phyloP scores from a whole-genome alignment of 2,888 invertebrate genomes.

The Agonopterix subpropinquella region DNA sequence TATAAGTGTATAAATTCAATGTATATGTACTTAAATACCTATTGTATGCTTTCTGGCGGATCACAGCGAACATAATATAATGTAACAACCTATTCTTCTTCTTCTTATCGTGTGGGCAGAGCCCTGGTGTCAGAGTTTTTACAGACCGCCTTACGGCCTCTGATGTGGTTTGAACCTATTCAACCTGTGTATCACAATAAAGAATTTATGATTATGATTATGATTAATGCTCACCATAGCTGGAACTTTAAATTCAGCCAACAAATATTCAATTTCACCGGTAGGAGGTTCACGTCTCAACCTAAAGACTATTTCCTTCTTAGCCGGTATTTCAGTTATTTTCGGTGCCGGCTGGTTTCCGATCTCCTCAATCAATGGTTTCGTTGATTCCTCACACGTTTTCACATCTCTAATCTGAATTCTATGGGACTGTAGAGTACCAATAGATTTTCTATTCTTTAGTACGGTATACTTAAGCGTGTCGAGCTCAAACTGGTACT shows the following conservation, averaged over 20 bases:
- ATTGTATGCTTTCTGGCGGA: too few species aligned
- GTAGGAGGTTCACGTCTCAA: slow-evolving; percentile 75
- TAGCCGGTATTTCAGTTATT: slow-evolving; percentile 18
- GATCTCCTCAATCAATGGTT: slow-evolving; percentile 79
- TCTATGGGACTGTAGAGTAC: slow-evolving; percentile 83
- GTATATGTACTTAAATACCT: too few species aligned
- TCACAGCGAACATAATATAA: too few species aligned
- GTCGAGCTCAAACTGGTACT: slow-evolving; percentile 83
- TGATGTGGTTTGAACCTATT: too few species aligned
- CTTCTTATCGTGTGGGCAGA: too few species aligned
- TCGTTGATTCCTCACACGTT: slow-evolving; percentile 43
- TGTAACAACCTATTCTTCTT: too few species aligned
- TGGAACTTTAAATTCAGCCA: slow-evolving; percentile 79
- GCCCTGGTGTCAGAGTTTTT: too few species aligned
- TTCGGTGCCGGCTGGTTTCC: slow-evolving; percentile 25
- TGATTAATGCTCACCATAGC: slow-evolving; percentile 70
- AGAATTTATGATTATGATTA: too few species aligned
- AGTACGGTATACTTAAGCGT: slow-evolving; percentile 80
- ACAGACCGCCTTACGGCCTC: too few species aligned
- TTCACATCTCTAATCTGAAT: slow-evolving; percentile 82
- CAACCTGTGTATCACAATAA: too few species aligned
- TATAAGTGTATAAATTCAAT: too few species aligned
- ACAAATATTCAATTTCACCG: slow-evolving; percentile 67
- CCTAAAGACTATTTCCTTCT: slow-evolving; percentile 73
- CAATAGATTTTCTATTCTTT: slow-evolving; percentile 84